Conservation (phyloP, 2,888 invertebrate genomes). For the Proisotoma minuta region DNA sequence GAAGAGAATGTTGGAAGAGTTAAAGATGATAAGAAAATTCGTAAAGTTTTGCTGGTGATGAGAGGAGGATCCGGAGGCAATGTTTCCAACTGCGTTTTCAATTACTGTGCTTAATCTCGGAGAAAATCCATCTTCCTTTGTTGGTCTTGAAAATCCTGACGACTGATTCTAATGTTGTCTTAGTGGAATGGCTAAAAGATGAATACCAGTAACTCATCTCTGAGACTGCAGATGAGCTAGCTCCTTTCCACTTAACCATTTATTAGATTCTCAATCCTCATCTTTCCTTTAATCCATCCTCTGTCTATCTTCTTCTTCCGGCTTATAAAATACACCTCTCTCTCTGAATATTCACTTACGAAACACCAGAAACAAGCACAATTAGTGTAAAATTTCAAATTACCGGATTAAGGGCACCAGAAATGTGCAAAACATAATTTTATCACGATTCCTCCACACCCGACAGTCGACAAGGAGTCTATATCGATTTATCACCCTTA, state of each 20-base stretch:
- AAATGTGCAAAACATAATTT: not conserved
- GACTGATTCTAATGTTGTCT: conserved; percentile 15
- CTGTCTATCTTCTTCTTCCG: not conserved
- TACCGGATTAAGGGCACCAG: not conserved
- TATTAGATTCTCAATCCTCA: conserved; percentile 6
- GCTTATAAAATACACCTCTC: conserved; percentile 3
- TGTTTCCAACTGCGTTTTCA: conserved; percentile 30
- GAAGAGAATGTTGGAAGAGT: not conserved
- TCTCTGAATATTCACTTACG: not conserved
- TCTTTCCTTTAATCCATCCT: not conserved
- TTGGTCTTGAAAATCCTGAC: conserved; percentile 18
- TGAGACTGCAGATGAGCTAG: not conserved
- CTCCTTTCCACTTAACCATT: conserved; percentile 11
- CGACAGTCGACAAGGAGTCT: not conserved
- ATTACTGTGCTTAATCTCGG: conserved; percentile 28
- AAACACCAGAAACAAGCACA: not conserved
- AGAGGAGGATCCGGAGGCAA: conserved; percentile 25
- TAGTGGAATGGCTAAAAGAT: not conserved
- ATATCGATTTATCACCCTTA: conserved; percentile 15
- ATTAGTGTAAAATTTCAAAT: conserved; percentile 1
- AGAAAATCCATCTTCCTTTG: conserved; percentile 29
- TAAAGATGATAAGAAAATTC: conserved; percentile 21
- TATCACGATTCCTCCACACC: not conserved
- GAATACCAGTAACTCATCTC: not conserved
- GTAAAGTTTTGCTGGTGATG: conserved; percentile 28